Percentiles rank a stretch among this genome's conserved stretches.
Evolutionary conservation across 2,888 invertebrate species (phyloP).

Genomic region (Oscheius sp.): DNA sequence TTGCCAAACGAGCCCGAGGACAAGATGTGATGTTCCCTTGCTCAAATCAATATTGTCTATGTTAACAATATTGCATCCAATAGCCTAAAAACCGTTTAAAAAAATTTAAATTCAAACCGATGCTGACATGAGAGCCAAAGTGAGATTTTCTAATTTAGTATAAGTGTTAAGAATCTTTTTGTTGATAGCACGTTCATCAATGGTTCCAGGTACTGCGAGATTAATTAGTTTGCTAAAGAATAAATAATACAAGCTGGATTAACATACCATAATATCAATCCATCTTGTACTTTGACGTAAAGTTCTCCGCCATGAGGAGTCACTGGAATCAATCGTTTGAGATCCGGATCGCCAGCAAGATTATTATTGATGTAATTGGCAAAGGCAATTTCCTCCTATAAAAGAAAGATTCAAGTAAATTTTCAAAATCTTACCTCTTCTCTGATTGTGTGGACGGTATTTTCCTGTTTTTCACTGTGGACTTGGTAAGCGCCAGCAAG

Average conservation of each 20-base stretch:
- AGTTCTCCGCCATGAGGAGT: slow-evolving; percentile 88
- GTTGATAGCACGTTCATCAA: slow-evolving; percentile 97
- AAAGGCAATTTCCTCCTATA: slow-evolving; percentile 92
- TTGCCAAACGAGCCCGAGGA: slow-evolving; percentile 96
- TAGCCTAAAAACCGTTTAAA: slow-evolving; percentile 77
- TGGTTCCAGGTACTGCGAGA: slow-evolving; percentile 98
- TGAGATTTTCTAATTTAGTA: slow-evolving; percentile 94
- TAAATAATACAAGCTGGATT: not conserved
- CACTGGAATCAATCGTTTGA: slow-evolving; percentile 88
- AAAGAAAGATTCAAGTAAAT: not conserved
- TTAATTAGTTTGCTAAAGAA: slow-evolving; percentile 93
- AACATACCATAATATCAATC: slow-evolving; percentile 94
- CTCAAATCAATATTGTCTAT: slow-evolving; percentile 85
- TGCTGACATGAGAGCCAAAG: slow-evolving; percentile 91
- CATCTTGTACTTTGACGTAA: slow-evolving; percentile 92
- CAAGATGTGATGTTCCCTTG: slow-evolving; percentile 90
- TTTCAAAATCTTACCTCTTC: slow-evolving; percentile 68
- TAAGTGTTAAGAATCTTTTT: slow-evolving; percentile 92
- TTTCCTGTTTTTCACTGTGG: slow-evolving; percentile 55
- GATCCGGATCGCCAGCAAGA: slow-evolving; percentile 85
- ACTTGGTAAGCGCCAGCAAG: slow-evolving; percentile 63
- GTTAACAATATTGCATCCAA: slow-evolving; percentile 79
- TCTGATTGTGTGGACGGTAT: slow-evolving; percentile 88
- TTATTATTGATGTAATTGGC: slow-evolving; percentile 92
- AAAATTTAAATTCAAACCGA: too few species aligned